Conservation (phyloP, 2,113 vertebrate genomes). For the Lynx canadensis region DNA sequence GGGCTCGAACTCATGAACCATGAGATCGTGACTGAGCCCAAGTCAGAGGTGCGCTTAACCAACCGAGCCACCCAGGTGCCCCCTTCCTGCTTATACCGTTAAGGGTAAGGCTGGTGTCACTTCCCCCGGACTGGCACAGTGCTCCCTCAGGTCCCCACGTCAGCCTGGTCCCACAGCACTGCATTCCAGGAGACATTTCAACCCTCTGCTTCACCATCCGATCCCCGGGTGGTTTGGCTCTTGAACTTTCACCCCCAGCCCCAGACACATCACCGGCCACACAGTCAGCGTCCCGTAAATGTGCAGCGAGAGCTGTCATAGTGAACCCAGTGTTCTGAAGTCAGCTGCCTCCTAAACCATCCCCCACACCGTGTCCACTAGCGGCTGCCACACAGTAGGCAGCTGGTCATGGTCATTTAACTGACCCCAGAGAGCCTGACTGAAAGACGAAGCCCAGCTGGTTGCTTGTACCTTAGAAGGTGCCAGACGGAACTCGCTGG, state of each 20-base stretch:
- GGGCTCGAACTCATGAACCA: no score
- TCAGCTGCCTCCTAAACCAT: neutral
- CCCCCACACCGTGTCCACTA: neutral
- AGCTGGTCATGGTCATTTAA: neutral
- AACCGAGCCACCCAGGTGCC: no score
- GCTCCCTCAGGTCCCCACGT: no score
- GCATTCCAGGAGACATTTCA: rapidly evolving
- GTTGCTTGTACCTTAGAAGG: neutral
- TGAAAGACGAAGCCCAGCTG: neutral
- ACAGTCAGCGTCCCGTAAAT: neutral
- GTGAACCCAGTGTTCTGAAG: neutral
- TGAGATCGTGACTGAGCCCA: no score
- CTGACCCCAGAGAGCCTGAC: neutral
- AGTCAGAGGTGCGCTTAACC: no score
- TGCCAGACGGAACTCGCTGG: neutral
- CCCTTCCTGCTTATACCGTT: no score
- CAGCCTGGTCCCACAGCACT: neutral
- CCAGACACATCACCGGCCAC: neutral
- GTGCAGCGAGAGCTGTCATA: neutral
- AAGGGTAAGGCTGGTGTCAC: no score
- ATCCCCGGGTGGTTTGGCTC: neutral
- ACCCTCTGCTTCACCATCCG: no score
- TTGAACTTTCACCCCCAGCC: neutral
- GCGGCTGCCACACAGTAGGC: neutral
- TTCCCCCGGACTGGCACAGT: no score